Conservation (phyloP, 2,797 vertebrate species). For the Bryconaethiops microstoma region DNA sequence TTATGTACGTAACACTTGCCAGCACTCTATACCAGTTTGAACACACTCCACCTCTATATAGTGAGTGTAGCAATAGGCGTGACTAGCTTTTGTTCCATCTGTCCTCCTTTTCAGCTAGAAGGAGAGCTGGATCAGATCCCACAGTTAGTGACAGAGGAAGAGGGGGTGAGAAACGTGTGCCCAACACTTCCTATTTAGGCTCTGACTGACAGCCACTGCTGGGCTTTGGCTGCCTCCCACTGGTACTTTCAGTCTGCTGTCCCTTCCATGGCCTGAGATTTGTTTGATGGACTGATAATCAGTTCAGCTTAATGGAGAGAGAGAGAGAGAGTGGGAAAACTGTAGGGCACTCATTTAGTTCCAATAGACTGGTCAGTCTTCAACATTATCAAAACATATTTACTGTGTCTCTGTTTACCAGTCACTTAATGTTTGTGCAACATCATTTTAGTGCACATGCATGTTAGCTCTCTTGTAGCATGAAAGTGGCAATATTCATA, state of each 20-base stretch:
- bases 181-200: slow-evolving; percentile 65
- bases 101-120: slow-evolving; percentile 1
- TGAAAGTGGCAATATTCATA: background rate
- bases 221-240: slow-evolving; percentile 39
- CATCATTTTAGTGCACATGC: no score
- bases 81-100: slow-evolving; percentile 2
- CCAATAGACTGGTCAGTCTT: background rate
- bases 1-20: no score
- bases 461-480: background rate
- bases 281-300: slow-evolving; percentile 51
- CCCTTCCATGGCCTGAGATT: slow-evolving; percentile 48
- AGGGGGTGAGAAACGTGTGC: slow-evolving; percentile 63
- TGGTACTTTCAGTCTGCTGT: slow-evolving; percentile 43
- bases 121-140: slow-evolving; percentile 53
- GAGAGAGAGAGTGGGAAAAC: slow-evolving; percentile 8
- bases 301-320: slow-evolving; percentile 4
- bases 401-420: no score
- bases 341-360: background rate
- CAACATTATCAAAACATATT: no score
- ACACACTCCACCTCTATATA: slow-evolving; percentile 37
- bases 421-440: background rate
- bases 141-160: slow-evolving; percentile 62
- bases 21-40: slow-evolving; percentile 37
- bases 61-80: slow-evolving; percentile 36
- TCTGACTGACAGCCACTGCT: slow-evolving; percentile 63